These are phyloP conservation scores for Mormyrops boulengeri DNA, from an alignment of 2,797 vertebrate genomes.

Conservation along the genomic window DNA sequence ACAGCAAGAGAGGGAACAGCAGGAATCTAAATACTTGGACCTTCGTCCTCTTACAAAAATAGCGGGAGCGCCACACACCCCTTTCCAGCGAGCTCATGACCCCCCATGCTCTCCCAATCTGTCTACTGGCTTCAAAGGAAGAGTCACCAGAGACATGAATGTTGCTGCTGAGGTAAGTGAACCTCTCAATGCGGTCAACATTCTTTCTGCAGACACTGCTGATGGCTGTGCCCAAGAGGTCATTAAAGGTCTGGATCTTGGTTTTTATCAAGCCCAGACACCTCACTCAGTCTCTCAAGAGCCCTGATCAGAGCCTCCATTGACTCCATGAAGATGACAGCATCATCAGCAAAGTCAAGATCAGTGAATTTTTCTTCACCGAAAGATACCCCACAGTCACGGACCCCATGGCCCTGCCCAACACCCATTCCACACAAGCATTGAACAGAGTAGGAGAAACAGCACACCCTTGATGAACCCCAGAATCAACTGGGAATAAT, in stretches of 20 bases:
- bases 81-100: not conserved
- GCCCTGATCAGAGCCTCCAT: not conserved
- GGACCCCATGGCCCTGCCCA: not conserved
- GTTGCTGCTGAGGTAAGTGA: not conserved
- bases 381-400: not conserved
- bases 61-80: not conserved
- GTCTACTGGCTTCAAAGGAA: not conserved
- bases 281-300: not conserved
- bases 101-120: not conserved
- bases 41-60: not conserved
- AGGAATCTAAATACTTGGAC: not conserved
- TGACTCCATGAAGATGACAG: not conserved
- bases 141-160: not conserved
- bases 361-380: not conserved
- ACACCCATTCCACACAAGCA: not conserved
- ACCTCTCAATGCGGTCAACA: not conserved
- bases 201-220: not conserved
- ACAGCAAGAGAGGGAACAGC: not conserved
- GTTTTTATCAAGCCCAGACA: not conserved
- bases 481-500: not conserved
- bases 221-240: not conserved
- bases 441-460: not conserved
- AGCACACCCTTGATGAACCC: not conserved
- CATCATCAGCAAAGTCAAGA: not conserved
- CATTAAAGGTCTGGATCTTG: not conserved